Base-by-base conservation (phyloP, 35 echinoderm and acorn worm species). In the Apostichopus japonicus region DNA sequence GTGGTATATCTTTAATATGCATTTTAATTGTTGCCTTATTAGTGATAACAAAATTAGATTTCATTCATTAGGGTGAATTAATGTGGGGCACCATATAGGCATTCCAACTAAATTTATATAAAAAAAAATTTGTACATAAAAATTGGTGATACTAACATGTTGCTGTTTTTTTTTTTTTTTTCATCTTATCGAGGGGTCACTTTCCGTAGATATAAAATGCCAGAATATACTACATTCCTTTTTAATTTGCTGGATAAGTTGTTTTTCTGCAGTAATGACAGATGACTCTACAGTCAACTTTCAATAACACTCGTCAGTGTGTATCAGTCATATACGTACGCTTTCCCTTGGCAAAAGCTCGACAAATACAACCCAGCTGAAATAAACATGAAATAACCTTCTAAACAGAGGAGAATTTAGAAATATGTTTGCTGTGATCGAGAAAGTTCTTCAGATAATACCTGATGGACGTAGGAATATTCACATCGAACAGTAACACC, bases 51-150 rank as follows among this genome's bases (percentile, higher is more conserved):
- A 84, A 21, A 57, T 19, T 57, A 57, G 54, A 56, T 4, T 22
- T 57, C 54, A 21, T 6, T 84, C 55, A 58, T 23, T 4, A 8
- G 21, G 51, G 11, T 57, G 53, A 59, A 84, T 55, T 84, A 57
- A 84, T 56, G 7, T 8, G 19, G 81, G 81, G 81, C 54, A 84
- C 81, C 54, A 44, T 44, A 58, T 84, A 84, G 81, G 27, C 81
- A 84, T 84, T 84, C 81, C 81, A 84, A 84, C 81, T 84, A 84
- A 80, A 84, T 84, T 84, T 84, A 84, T 84, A 84, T 84, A 14
- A 57, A 84, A 84, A 84, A 19, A 21, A 58, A 17, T 84, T 57
- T 84, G 56, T 84, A 84, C 6, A 84, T 22, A 83, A 22, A 84
- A 84, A n/a, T 84, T 57, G 81, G 81, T 84, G 81, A 22, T 59